Conservation (phyloP, 53 echinoderm and acorn worm species). For the Stichopus horrens region DNA sequence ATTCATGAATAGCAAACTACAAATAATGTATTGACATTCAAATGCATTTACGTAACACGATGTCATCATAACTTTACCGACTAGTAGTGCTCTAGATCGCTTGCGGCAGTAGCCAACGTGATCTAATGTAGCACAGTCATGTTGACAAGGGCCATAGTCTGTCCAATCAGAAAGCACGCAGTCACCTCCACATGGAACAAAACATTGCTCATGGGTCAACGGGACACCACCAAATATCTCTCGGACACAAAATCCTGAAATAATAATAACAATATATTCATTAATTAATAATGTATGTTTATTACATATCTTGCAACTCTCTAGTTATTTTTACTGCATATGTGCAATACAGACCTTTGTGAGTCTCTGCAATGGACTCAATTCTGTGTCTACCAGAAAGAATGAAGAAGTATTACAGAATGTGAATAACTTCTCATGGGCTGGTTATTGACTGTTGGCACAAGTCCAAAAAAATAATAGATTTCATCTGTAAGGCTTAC, state of each 20-base stretch:
- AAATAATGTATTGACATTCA: too few species aligned
- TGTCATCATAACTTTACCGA: constrained; percentile 1
- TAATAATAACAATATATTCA: too few species aligned
- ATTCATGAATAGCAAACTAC: too few species aligned
- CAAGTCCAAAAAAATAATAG: constrained; percentile 2
- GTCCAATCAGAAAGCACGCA: constrained; percentile 90
- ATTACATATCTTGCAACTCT: too few species aligned
- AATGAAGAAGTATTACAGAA: too few species aligned
- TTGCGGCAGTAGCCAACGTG: constrained; percentile 73
- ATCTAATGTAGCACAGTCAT: constrained; percentile 60
- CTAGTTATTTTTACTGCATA: too few species aligned
- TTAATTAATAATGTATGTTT: too few species aligned
- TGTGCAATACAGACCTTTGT: too few species aligned
- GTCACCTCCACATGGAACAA: constrained; percentile 87
- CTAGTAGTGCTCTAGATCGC: constrained; percentile 54
- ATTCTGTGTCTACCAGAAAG: too few species aligned
- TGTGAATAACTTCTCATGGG: too few species aligned
- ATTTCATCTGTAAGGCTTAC: constrained; percentile 41
- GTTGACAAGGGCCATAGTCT: constrained; percentile 69
- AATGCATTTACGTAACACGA: too few species aligned
- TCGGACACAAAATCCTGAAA: constrained; percentile 76
- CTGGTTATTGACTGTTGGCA: neutral
- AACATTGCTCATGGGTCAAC: constrained; percentile 72
- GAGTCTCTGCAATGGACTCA: too few species aligned
- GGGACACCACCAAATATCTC: constrained; percentile 68